Conservation (phyloP, 2,113 vertebrate genomes). For the Motacilla tschutschensis region DNA sequence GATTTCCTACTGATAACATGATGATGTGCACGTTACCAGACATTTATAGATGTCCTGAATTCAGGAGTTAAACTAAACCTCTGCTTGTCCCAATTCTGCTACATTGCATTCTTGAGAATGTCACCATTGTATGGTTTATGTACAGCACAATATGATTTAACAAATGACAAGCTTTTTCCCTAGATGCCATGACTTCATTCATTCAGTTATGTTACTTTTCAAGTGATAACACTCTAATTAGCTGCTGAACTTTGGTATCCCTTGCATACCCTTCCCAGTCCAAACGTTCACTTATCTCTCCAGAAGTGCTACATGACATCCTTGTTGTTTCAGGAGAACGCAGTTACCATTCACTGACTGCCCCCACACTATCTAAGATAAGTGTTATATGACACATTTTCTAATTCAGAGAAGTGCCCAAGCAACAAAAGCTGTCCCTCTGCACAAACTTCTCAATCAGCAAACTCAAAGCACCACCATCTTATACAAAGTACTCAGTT, state of each 20-base stretch:
- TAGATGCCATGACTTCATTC: constrained; percentile 59
- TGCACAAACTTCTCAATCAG: constrained; percentile 15
- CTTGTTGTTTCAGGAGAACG: constrained; percentile 74
- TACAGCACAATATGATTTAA: constrained; percentile 30
- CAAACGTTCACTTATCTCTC: constrained; percentile 77
- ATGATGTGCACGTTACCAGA: neutral
- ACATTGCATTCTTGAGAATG: constrained; percentile 11
- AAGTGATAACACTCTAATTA: constrained; percentile 80
- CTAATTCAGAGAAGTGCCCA: constrained; percentile 35
- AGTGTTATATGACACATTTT: constrained; percentile 72
- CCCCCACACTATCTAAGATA: constrained; percentile 70
- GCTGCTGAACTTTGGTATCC: constrained; percentile 69
- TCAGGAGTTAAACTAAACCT: neutral
- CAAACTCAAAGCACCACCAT: neutral
- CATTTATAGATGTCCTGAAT: neutral
- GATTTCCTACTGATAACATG: neutral
- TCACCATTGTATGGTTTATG: constrained; percentile 52
- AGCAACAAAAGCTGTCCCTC: constrained; percentile 12
- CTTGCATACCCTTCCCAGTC: constrained; percentile 67
- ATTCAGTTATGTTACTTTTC: constrained; percentile 64
- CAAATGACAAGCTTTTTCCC: constrained; percentile 60
- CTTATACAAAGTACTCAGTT: neutral
- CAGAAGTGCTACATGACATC: constrained; percentile 78
- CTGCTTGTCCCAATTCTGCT: neutral
- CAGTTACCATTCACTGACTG: constrained; percentile 72